phyloP scores from a whole-genome alignment of 1,140 invertebrate genomes.

The Drosophila lacteicornis region DNA sequence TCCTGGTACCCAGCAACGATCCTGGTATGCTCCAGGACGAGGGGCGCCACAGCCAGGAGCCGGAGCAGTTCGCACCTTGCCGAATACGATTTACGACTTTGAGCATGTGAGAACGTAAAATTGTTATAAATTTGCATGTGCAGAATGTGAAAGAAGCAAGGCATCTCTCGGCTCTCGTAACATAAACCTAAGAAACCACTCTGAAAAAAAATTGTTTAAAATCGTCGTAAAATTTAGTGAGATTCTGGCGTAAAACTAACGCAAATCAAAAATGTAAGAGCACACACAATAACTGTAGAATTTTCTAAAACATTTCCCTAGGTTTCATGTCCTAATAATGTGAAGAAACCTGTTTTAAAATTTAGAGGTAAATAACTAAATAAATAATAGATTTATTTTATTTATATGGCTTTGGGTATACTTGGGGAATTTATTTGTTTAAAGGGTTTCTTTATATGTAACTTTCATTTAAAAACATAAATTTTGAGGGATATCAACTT shows the following conservation, averaged over 20 bases:
- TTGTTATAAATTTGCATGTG: constrained; percentile 83
- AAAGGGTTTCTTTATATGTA: no score
- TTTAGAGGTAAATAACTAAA: neutral
- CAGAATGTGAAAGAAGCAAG: constrained; percentile 39
- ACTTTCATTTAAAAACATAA: neutral
- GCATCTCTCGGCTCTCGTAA: constrained; percentile 1
- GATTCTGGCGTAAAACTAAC: constrained; percentile 39
- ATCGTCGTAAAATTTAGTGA: constrained; percentile 39
- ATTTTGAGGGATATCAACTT: neutral
- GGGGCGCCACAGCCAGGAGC: neutral
- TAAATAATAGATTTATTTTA: neutral
- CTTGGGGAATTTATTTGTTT: neutral
- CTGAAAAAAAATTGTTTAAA: constrained; percentile 23
- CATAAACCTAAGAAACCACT: constrained; percentile 21
- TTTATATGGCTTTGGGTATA: neutral
- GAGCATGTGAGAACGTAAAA: constrained; percentile 81
- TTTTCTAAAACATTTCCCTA: constrained; percentile 5
- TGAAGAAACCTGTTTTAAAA: neutral
- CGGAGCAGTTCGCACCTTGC: constrained; percentile 72
- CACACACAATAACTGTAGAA: neutral
- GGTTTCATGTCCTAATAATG: constrained; percentile 5
- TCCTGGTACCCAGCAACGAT: constrained; percentile 1
- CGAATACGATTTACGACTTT: constrained; percentile 76
- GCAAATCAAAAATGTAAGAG: constrained; percentile 25
- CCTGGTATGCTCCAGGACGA: constrained; percentile 4